Evolutionary conservation across 2,888 invertebrate species (phyloP).

Genomic region (Cantharis lateralis): DNA sequence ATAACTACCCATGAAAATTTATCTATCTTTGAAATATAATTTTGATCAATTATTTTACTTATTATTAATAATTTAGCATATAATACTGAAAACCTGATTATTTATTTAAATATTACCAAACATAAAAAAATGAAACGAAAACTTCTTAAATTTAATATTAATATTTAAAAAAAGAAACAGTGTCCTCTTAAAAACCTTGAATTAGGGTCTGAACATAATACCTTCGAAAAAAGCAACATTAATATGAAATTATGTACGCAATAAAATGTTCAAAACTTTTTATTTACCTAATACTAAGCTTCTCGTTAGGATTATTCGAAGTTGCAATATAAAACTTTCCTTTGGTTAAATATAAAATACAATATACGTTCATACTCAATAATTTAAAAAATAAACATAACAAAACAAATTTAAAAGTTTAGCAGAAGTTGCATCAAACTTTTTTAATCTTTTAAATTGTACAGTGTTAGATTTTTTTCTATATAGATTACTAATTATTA

Average conservation of each 20-base stretch:
- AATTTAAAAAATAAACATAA: not conserved
- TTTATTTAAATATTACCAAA: no score
- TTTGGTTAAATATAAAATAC: not conserved
- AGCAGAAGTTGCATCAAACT: not conserved
- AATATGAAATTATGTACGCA: not conserved
- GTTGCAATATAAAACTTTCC: not conserved
- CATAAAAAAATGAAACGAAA: not conserved
- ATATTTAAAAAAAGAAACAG: not conserved
- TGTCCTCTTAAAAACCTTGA: not conserved
- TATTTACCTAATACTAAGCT: not conserved
- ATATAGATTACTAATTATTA: not conserved
- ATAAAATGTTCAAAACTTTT: not conserved
- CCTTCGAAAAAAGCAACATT: not conserved
- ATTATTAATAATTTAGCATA: no score
- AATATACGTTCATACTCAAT: not conserved
- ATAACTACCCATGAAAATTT: constrained; percentile 16
- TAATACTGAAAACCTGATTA: not conserved
- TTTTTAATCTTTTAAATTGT: not conserved
- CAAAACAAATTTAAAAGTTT: not conserved
- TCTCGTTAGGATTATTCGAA: not conserved
- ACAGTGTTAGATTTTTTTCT: not conserved
- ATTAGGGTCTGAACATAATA: not conserved
- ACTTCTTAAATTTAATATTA: not conserved
- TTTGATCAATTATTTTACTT: not conserved
- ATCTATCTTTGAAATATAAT: constrained; percentile 4